Evolutionary conservation across 1,140 invertebrate genomes (phyloP), one percentile per base, ranked within the genome.

Genomic region (Bathynomus jamesi): DNA sequence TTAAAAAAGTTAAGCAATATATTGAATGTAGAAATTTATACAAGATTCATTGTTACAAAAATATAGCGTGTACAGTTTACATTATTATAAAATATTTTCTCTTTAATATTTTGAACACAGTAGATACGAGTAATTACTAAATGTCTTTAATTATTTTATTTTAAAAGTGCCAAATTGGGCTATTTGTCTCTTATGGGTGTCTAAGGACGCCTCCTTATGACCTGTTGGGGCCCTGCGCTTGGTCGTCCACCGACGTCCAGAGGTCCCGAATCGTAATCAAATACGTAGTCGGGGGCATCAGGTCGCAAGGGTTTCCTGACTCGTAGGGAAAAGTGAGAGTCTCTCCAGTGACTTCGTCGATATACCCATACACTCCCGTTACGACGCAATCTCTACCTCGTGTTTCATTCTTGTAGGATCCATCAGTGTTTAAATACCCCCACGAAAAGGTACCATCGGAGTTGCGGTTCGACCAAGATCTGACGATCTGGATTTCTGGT

Each of bases 341-440:
- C 80, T 93, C 91, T 65, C 92, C 92, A 0, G 76, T 77, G 78
- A 92, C 90, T 2, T 91, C 90, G 80, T 94, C 92, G 11, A 93
- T 85, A 82, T 94, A 95, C 11, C 91, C 91, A 80, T 94, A 94
- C 80, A 93, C 92, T 5, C 92, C 92, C 69, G 91, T 85, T 0
- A 94, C 91, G 0, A 93, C 90, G 78, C 92, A 93, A 81, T 93
- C 91, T 0, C 89, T 91, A 21, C 91, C 91, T 68, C 91, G 82
- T 1, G 91, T 92, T 81, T 94, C 91, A 80, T 93, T 91, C 78
- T 94, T 94, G 84, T 93, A 93, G 27, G 89, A 90, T 24, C 92
- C 92, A 79, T 93, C 90, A 8, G 90, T 91, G 4, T 90, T 91
- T 81, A 93, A 90, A 81, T 94, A 94, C 25, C 93, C 93, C 81